Evolutionary conservation across 2,888 invertebrate species (phyloP), one percentile per base, ranked within the genome.

Genomic region (Machimus atricapillus): DNA sequence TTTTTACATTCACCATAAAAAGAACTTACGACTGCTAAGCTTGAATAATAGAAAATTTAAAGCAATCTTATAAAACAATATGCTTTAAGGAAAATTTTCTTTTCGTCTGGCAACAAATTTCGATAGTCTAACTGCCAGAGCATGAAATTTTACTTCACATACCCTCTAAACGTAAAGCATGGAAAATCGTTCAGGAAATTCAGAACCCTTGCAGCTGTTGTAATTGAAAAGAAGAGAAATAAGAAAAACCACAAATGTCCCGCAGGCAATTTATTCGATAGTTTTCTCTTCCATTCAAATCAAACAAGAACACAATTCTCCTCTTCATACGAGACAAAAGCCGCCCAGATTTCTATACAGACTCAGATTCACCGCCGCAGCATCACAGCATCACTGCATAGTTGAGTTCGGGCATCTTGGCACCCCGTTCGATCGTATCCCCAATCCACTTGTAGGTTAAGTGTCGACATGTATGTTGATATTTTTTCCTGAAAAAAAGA

Each of bases 391-490:
- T 85, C 37, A 89, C 88, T 34, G 88, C 86, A 88, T 88, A 89
- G 16, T 86, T 76, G 37, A 77, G 46, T 19, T 81, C 31, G 40
- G 87, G 81, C 82, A 86, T 56, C 31, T 90, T 87, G 16, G 88
- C 87, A 12, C 90, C 89, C 16, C 89, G 88, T 6, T 89, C 81
- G 2, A 92, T 81, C 6, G 90, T 91, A 77, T 90, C 90, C n/a
- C 89, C 85, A 66, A 92, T 86, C 92, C 92, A 92, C 73, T 90
- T 89, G 0, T 90, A 87, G 73, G 87, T 90, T 27, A 92, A 88
- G 89, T 92, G 92, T 9, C 90, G 90, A 87, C 92, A 91, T 37
- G 89, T 89, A 14, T 88, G 89, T 31, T 89, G 90, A 89, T 91
- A 92, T 40, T 89, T 90, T 46, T 89, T 14, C 87, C 92, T 92